A percentile compares a stretch with the other conserved stretches of the same genome.
phyloP scores from a whole-genome alignment of 2,888 invertebrate species.

The Acleris holmiana region DNA sequence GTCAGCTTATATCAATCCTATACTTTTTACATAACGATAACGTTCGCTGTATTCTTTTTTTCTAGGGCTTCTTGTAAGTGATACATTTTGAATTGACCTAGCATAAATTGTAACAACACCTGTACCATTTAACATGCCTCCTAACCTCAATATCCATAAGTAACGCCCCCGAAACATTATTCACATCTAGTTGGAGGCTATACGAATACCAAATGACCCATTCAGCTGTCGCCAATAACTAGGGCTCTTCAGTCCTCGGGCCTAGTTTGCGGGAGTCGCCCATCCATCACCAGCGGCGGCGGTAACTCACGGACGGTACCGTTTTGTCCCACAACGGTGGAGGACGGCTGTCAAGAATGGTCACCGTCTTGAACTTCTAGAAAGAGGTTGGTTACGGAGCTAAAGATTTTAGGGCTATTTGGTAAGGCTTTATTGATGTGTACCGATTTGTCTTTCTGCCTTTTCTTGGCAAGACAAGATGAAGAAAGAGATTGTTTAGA shows the following conservation, averaged over 20 bases:
- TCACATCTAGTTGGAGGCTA: conserved; percentile 28
- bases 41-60: no score
- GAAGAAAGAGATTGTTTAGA: neutral
- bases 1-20: no score
- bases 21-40: no score
- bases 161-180: conserved; percentile 28
- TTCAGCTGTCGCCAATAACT: conserved; percentile 36
- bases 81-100: no score
- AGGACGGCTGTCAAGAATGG: conserved; percentile 31
- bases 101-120: neutral
- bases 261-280: conserved; percentile 26
- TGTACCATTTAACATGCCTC: conserved; percentile 20
- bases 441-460: neutral
- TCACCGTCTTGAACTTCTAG: conserved; percentile 29
- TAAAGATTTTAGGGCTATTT: neutral
- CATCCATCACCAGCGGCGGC: conserved; percentile 35
- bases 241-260: conserved; percentile 29
- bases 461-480: no score
- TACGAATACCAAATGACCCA: conserved; percentile 38
- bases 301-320: conserved; percentile 37
- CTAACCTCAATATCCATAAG: conserved; percentile 17
- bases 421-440: neutral
- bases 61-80: no score
- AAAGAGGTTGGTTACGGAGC: conserved; percentile 19
- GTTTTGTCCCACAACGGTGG: conserved; percentile 27